Percentiles rank a stretch among this genome's conserved stretches.
These are phyloP conservation scores for Ernsta delagoae DNA, from an alignment of 2,888 invertebrate species.

Conservation along the genomic window DNA sequence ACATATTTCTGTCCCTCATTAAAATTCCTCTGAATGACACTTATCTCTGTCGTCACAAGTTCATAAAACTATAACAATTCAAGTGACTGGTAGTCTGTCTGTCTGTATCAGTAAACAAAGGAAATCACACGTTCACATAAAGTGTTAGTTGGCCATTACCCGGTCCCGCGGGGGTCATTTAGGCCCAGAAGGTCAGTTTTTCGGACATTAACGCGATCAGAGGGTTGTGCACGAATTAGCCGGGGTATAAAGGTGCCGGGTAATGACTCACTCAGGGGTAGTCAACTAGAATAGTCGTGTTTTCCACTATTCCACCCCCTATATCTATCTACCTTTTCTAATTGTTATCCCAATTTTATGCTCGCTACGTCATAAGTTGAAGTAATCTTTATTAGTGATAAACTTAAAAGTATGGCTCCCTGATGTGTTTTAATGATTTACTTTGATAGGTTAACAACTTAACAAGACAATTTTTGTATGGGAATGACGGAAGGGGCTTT, in stretches of 20 bases:
- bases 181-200: slow-evolving; percentile 79
- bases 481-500: background rate
- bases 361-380: background rate
- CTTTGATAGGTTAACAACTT: background rate
- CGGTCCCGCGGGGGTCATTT: slow-evolving; percentile 71
- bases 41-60: background rate
- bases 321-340: background rate
- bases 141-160: slow-evolving; percentile 65
- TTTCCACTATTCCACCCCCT: background rate
- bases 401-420: slow-evolving; percentile 2
- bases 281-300: slow-evolving; percentile 45
- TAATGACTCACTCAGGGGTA: slow-evolving; percentile 77
- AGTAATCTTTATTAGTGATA: background rate
- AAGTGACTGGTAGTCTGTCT: slow-evolving; percentile 3
- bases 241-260: slow-evolving; percentile 70
- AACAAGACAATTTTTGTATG: background rate
- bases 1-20: background rate
- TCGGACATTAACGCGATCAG: slow-evolving; percentile 79
- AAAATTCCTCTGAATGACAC: background rate
- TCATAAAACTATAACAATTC: slow-evolving; percentile 10
- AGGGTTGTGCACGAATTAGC: slow-evolving; percentile 70
- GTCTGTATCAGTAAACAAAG: slow-evolving; percentile 44
- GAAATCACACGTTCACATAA: slow-evolving; percentile 56
- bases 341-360: slow-evolving; percentile 30
- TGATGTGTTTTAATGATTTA: background rate